These are phyloP conservation scores for Chymomyza fuscimana DNA, from an alignment of 2,888 invertebrate genomes.

Conservation along the genomic window DNA sequence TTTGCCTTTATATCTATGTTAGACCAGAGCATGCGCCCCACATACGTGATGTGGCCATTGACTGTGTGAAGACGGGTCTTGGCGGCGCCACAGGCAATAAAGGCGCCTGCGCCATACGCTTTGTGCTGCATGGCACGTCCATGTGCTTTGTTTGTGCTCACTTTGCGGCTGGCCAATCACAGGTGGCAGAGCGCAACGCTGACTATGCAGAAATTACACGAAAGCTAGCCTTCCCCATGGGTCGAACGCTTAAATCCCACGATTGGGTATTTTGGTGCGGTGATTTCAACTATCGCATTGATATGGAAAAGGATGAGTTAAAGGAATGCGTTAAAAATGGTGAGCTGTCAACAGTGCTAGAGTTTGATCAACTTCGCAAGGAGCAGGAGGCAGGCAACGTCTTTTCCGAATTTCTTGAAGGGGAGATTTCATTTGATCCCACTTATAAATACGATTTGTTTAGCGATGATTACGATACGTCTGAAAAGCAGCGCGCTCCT, in stretches of 20 bases:
- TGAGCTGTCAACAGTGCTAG: slow-evolving; percentile 86
- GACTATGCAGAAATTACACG: slow-evolving; percentile 97
- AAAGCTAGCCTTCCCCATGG: slow-evolving; percentile 95
- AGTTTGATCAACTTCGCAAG: slow-evolving; percentile 92
- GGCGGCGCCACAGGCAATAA: slow-evolving; percentile 99
- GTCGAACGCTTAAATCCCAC: slow-evolving; percentile 94
- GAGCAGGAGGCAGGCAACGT: slow-evolving; percentile 90
- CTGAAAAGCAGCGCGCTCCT: slow-evolving; percentile 97
- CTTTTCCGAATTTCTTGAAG: slow-evolving; percentile 96
- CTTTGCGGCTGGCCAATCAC: slow-evolving; percentile 99
- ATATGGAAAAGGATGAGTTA: slow-evolving; percentile 96
- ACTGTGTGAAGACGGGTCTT: slow-evolving; percentile 98
- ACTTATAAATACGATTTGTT: slow-evolving; percentile 99
- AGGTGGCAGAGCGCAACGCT: slow-evolving; percentile 92
- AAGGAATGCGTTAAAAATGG: slow-evolving; percentile 86
- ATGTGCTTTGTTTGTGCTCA: slow-evolving; percentile 99
- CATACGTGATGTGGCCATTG: slow-evolving; percentile 95
- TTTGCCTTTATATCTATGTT: slow-evolving; percentile 97
- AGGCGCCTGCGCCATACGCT: slow-evolving; percentile 95
- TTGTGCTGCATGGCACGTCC: slow-evolving; percentile 95
- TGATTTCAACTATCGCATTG: slow-evolving; percentile 98
- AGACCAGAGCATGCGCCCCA: slow-evolving; percentile 92
- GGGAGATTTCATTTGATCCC: slow-evolving; percentile 93
- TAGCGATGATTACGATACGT: slow-evolving; percentile 99
- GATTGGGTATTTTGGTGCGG: slow-evolving; percentile 99